phyloP scores from a whole-genome alignment of 2,113 vertebrate species.

The Misgurnus anguillicaudatus region DNA sequence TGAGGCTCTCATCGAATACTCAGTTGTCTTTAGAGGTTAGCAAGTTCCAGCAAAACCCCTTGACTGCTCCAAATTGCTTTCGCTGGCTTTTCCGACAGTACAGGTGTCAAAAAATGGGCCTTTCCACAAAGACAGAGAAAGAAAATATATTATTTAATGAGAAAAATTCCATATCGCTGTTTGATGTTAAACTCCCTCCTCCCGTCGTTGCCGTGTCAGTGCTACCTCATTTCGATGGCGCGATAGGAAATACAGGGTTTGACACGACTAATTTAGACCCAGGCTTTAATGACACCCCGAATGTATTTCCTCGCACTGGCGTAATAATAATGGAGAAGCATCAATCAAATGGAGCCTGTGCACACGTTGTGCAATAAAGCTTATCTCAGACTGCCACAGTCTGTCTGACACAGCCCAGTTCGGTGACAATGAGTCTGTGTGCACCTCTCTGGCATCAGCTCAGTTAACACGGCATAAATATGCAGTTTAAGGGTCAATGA shows the following conservation, averaged over 20 bases:
- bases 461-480: constrained; percentile 76
- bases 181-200: constrained; percentile 6
- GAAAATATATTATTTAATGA: constrained; percentile 57
- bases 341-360: constrained; percentile 70
- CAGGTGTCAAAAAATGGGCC: constrained; percentile 3
- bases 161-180: constrained; percentile 29
- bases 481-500: constrained; percentile 73
- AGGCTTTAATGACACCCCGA: constrained; percentile 66
- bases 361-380: constrained; percentile 73
- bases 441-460: constrained; percentile 62
- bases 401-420: constrained; percentile 66
- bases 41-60: neutral
- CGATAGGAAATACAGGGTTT: constrained; percentile 67
- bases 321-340: constrained; percentile 73
- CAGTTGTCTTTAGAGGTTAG: constrained; percentile 29
- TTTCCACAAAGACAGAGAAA: constrained; percentile 42
- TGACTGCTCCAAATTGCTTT: constrained; percentile 4
- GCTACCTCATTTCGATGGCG: constrained; percentile 67
- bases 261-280: constrained; percentile 75
- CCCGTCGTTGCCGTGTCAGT: constrained; percentile 56
- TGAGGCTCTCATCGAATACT: constrained; percentile 4
- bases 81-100: neutral
- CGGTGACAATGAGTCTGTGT: constrained; percentile 56
- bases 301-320: constrained; percentile 69
- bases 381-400: constrained; percentile 76